Base-by-base conservation (phyloP, 2,888 invertebrate genomes). In the Leptinotarsa haldemani region DNA sequence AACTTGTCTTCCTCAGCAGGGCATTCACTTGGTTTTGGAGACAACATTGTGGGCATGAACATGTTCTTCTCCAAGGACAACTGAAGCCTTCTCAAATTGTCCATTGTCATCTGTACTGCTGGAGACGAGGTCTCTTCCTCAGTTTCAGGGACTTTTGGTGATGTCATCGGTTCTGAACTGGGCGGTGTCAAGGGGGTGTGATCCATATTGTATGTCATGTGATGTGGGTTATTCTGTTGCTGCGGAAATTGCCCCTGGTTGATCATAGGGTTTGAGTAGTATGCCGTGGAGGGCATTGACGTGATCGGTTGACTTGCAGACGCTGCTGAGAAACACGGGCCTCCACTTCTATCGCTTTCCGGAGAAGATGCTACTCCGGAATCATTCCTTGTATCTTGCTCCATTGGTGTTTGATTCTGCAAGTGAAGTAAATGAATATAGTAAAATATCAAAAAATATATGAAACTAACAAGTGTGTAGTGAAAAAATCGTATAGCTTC, bases 331-430 rank as follows among this genome's bases (percentile, higher is more conserved):
- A 70, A 56, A 53, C 71, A 79, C 61, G 72, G 68, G 48, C 74
- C 79, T 47, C 77, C 81, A 75, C 86, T 84, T 71, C 83, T 81
- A 69, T 91, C 90, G 13, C 90, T 90, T 2, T 90, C 90, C 0
- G 91, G 91, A 0, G 91, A 91, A 0, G 90, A 91, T 9, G 90
- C 89, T 73, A 91, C 90, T 1, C 90, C 90, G 80, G 91, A 91
- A 76, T 91, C 91, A 81, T 91, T 90, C 22, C 77, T 69, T 85
- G 88, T 73, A 85, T 86, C 86, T 47, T 83, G 83, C 13, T 88
- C 88, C 74, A 85, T 81, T 0, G 87, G 86, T 84, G 91, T 91
- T 76, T 89, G 87, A 89, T 92, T 92, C 92, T 92, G 88, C 16
- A 89, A 84, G n/a, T 25, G 13, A 61, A 61, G 9, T 68, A 40